Evolutionary conservation across 2,113 vertebrate species (phyloP), one percentile per base, ranked within the genome.

Genomic region (Eptatretus burgeri): DNA sequence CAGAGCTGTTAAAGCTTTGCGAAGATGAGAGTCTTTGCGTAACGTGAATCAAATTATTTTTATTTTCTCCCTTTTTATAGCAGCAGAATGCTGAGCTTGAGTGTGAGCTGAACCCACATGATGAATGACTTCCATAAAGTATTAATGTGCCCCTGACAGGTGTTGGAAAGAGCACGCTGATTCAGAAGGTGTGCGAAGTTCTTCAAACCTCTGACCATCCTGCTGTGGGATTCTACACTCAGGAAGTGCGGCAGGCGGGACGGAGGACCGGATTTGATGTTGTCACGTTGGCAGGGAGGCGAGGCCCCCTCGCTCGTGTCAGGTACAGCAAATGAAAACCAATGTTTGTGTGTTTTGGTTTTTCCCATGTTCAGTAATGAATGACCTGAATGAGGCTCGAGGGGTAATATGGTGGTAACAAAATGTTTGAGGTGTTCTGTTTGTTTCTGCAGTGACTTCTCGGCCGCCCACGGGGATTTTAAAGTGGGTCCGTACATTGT

Each of bases 241-340:
- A 93, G 68, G 91, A 98, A 76, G 81, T 98, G 67, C 77, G 83
- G 66, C 76, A 81, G 66, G 73, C 77, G 52, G 82, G 82, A 63
- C 78, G 78, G 64, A 81, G 91, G 74, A 74, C 80, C 16, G 91
- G 91, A 68, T 98, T 98, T 69, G 91, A 98, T 72, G 80, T 98
- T 2, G 82, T 95, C 73, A 88, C 89, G 1, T 64, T 93, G 67
- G 73, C 78, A 16, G 85, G 87, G 65, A 71, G 74, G 64, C 78
- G 79, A 71, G 83, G 80, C 52, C 76, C 72, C 69, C 76, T 98
- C 67, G 84, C 89, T 68, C 78, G 87, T 78, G 72, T 81, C 67
- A 78, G 84, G 89, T 95, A 82, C 27, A 41, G 27, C 27, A 41
- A 41, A 41, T 41, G 27, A 41, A 41, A 41, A 12, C 20, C 41